Percentiles rank a stretch among this genome's conserved stretches.
phyloP scores from a whole-genome alignment of 92 coral and sea anemone genomes.

The Zoanthus solanderi region DNA sequence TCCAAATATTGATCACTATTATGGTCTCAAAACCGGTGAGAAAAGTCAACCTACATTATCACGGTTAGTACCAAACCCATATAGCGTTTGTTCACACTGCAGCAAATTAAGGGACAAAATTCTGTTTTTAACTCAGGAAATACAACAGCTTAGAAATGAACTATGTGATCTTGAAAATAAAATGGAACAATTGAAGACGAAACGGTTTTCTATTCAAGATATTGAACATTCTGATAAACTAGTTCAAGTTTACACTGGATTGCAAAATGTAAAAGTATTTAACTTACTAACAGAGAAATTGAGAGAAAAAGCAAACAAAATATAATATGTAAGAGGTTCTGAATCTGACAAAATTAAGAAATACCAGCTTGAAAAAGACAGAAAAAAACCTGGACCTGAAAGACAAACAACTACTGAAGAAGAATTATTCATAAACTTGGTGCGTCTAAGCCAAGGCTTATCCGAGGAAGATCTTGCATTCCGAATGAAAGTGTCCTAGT shows the following conservation, averaged over 20 bases:
- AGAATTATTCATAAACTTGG: slow-evolving; percentile 7
- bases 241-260: slow-evolving; percentile 49
- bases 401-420: background rate
- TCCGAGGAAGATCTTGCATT: slow-evolving; percentile 4
- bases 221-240: too few relatives aligned
- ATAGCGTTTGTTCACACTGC: background rate
- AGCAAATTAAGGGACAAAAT: background rate
- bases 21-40: background rate
- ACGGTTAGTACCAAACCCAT: background rate
- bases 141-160: background rate
- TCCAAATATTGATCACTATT: too few relatives aligned
- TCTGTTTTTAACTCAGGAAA: background rate
- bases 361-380: background rate
- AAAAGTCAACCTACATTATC: background rate
- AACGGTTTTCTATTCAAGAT: slow-evolving; percentile 51
- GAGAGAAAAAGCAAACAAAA: slow-evolving; percentile 49
- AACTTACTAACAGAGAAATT: slow-evolving; percentile 41
- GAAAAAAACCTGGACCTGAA: background rate
- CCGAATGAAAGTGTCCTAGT: background rate
- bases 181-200: background rate
- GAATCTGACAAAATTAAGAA: background rate
- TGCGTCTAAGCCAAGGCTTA: background rate
- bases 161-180: background rate
- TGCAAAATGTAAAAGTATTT: slow-evolving; percentile 47
- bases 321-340: background rate